phyloP scores from a whole-genome alignment of 2,797 vertebrate species.

The Sebastes itinus region DNA sequence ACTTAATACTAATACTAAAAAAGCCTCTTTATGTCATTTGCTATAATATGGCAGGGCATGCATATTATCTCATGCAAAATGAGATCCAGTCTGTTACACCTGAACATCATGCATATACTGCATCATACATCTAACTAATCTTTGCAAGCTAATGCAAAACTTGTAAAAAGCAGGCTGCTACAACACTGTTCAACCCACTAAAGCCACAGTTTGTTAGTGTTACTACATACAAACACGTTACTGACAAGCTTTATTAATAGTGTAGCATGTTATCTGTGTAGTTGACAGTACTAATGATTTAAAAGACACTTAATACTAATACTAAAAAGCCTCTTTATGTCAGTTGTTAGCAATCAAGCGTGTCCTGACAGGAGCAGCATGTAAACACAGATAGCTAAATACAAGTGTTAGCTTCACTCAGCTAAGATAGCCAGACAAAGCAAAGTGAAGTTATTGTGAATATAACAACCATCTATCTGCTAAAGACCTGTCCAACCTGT shows the following conservation, averaged over 20 bases:
- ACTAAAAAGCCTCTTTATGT: neutral
- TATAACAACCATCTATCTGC: accelerated
- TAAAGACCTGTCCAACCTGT: neutral
- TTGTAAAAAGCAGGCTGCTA: neutral
- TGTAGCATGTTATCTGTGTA: neutral
- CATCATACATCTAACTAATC: neutral
- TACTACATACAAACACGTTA: neutral
- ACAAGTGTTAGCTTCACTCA: slow-evolving; percentile 36
- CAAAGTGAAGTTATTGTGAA: neutral
- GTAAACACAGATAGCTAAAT: slow-evolving; percentile 45
- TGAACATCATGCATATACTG: too few relatives aligned
- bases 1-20: too few relatives aligned
- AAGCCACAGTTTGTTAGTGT: neutral
- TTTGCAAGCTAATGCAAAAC: neutral
- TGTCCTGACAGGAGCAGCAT: slow-evolving; percentile 35
- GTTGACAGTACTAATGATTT: accelerated
- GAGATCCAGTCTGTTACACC: too few relatives aligned
- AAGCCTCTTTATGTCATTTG: too few relatives aligned
- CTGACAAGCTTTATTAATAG: accelerated
- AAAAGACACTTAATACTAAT: neutral
- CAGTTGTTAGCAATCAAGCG: neutral
- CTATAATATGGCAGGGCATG: too few relatives aligned
- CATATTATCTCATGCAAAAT: too few relatives aligned
- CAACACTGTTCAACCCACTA: neutral
- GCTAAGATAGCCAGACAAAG: slow-evolving; percentile 15